These are phyloP conservation scores for Xanthostigma xanthostigma DNA, from an alignment of 2,888 invertebrate species.

Conservation along the genomic window DNA sequence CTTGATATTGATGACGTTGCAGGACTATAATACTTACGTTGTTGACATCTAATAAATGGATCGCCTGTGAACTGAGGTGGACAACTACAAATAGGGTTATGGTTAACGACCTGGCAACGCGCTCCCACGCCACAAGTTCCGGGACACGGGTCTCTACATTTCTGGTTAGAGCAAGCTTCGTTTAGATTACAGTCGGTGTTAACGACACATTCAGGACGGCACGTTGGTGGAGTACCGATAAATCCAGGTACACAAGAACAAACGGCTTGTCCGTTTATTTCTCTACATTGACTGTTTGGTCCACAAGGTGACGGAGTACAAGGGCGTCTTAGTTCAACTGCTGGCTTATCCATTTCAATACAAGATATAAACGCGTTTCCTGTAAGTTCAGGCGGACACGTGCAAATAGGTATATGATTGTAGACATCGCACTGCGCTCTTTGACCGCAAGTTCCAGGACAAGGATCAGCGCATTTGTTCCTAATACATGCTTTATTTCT, in stretches of 20 bases:
- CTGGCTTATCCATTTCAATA: constrained; percentile 20
- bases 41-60: constrained; percentile 45
- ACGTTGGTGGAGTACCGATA: constrained; percentile 48
- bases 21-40: constrained; percentile 29
- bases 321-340: constrained; percentile 28
- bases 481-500: constrained; percentile 51
- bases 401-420: constrained; percentile 65
- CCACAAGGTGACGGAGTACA: constrained; percentile 52
- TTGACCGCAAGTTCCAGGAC: constrained; percentile 60
- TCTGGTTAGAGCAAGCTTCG: constrained; percentile 52
- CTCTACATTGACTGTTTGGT: constrained; percentile 44
- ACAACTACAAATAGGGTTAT: constrained; percentile 57
- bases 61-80: constrained; percentile 43
- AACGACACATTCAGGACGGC: constrained; percentile 53
- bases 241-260: constrained; percentile 51
- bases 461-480: constrained; percentile 65
- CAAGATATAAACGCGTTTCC: constrained; percentile 60
- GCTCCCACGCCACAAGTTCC: constrained; percentile 54
- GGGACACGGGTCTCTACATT: constrained; percentile 51
- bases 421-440: constrained; percentile 61
- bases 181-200: constrained; percentile 51
- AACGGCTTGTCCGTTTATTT: constrained; percentile 46
- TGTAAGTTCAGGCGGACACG: constrained; percentile 49
- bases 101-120: constrained; percentile 55
- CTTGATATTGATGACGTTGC: neutral